Evolutionary conservation across 2,797 vertebrate genomes (phyloP).

Genomic region (Chiroxiphia lanceolata): DNA sequence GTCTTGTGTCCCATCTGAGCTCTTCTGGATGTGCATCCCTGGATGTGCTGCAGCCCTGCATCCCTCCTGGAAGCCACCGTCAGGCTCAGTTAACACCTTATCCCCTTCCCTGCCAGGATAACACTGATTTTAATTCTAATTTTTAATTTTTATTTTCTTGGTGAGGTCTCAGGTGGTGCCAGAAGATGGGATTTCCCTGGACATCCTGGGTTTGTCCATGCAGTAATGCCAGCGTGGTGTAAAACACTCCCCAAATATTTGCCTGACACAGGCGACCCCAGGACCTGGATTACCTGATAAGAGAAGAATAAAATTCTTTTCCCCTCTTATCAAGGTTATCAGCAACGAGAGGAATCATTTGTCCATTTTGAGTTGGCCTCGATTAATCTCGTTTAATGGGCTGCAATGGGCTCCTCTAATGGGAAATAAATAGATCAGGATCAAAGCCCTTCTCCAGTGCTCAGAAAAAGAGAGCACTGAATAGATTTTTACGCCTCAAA

Average conservation of each 20-base stretch:
- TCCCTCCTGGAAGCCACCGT: neutral
- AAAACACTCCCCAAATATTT: neutral
- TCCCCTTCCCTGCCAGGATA: neutral
- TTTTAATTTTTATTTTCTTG: neutral
- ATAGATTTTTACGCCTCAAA: neutral
- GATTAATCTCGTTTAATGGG: neutral
- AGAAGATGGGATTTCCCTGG: neutral
- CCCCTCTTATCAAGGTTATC: neutral
- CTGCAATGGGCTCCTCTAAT: neutral
- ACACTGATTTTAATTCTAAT: neutral
- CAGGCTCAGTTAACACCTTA: neutral
- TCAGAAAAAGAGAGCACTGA: neutral
- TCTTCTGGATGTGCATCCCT: neutral
- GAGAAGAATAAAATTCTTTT: neutral
- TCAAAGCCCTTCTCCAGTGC: neutral
- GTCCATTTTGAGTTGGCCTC: neutral
- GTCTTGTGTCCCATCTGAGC: neutral
- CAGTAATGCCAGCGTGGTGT: fast-evolving
- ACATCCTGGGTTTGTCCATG: neutral
- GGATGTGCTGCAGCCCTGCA: neutral
- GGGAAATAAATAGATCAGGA: neutral
- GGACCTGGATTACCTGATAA: neutral
- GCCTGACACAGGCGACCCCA: fast-evolving
- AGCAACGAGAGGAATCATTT: neutral
- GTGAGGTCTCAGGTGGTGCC: neutral